phyloP scores from a whole-genome alignment of 2,888 invertebrate genomes.

The Ectemnius lituratus region DNA sequence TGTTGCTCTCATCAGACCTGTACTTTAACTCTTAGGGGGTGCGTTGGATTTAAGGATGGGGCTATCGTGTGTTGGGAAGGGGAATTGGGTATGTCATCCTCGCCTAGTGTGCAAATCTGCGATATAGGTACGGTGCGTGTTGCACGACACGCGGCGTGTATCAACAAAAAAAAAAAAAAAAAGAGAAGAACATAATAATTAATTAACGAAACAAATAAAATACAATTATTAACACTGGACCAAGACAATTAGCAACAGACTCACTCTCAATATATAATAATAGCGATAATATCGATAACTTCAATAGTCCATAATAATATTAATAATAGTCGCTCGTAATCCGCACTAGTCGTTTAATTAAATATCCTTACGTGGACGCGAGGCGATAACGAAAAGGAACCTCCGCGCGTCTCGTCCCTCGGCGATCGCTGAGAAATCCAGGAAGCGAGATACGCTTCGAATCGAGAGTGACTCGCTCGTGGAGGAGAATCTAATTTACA shows the following conservation, averaged over 20 bases:
- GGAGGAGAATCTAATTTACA: no score
- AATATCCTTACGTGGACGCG: conserved; percentile 57
- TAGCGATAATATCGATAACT: conserved; percentile 63
- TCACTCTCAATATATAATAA: conserved; percentile 73
- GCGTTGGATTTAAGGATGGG: no score
- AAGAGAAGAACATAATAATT: conserved; percentile 76
- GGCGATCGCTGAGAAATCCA: not conserved
- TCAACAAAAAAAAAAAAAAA: conserved; percentile 71
- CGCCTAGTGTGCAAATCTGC: conserved; percentile 22
- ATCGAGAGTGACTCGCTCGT: not conserved
- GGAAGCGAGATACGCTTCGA: not conserved
- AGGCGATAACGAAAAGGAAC: conserved; percentile 57
- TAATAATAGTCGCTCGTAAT: conserved; percentile 58
- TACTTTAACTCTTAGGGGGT: no score
- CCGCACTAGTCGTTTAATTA: conserved; percentile 63
- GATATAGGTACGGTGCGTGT: conserved; percentile 74
- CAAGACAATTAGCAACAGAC: conserved; percentile 74
- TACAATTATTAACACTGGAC: conserved; percentile 78
- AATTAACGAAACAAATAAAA: conserved; percentile 78
- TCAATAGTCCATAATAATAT: conserved; percentile 61
- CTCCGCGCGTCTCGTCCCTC: conserved; percentile 3
- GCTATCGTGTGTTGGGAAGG: no score
- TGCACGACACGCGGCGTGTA: conserved; percentile 75
- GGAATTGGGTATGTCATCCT: no score
- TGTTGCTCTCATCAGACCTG: conserved; percentile 11